Percentiles rank a stretch among this genome's conserved stretches.
phyloP scores from a whole-genome alignment of 2,113 vertebrate genomes.

The Cacatua alba region DNA sequence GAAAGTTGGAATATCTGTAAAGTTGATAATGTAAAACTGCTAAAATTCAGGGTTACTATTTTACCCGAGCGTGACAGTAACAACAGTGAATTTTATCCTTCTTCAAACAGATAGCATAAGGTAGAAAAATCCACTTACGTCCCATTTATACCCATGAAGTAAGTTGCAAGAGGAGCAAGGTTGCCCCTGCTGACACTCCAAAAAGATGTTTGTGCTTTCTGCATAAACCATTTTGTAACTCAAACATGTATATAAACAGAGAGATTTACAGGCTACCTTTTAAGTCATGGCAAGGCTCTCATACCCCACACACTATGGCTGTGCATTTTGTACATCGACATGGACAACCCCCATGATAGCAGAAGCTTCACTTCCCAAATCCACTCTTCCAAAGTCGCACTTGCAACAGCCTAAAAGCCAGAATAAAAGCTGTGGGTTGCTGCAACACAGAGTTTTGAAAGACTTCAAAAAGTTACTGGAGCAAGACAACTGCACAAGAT shows the following conservation, averaged over 20 bases:
- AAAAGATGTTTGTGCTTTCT: neutral
- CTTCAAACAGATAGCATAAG: neutral
- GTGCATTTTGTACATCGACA: rapidly evolving
- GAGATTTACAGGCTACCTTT: neutral
- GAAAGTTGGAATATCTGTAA: neutral
- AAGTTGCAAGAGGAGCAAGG: neutral
- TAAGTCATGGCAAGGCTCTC: neutral
- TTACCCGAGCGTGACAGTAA: neutral
- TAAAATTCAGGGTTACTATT: neutral
- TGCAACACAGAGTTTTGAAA: neutral
- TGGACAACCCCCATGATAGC: neutral
- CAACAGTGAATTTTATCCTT: neutral
- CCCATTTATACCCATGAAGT: neutral
- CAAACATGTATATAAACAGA: neutral
- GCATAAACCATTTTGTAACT: neutral
- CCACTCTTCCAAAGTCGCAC: neutral
- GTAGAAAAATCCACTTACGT: conserved; percentile 27
- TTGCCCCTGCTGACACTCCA: neutral
- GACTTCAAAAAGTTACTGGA: conserved; percentile 52
- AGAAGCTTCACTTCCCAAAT: neutral
- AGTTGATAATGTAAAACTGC: neutral
- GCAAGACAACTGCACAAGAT: neutral
- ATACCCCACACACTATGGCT: rapidly evolving
- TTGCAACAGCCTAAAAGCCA: neutral
- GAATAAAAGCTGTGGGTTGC: neutral